These are phyloP conservation scores for Parotia lawesii DNA, from an alignment of 2,113 vertebrate genomes.

Conservation along the genomic window DNA sequence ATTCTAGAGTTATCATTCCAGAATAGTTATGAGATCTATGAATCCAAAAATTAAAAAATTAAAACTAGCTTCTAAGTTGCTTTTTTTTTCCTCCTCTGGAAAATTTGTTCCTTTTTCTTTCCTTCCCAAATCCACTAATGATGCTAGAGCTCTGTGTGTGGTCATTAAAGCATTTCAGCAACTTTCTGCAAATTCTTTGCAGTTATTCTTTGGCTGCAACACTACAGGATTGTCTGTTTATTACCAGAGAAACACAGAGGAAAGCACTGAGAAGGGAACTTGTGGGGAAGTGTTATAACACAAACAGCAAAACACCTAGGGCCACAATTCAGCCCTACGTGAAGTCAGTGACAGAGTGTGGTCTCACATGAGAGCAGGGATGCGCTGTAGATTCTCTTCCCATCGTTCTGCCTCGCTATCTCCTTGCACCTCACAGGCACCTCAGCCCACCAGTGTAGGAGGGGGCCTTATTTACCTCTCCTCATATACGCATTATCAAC, in stretches of 20 bases:
- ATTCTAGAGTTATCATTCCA: not conserved
- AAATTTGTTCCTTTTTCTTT: not conserved
- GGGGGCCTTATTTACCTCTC: not conserved
- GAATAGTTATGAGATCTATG: not conserved
- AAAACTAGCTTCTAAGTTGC: not conserved
- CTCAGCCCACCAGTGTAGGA: not conserved
- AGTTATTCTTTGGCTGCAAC: not conserved
- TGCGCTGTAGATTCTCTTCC: not conserved
- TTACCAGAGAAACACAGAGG: not conserved
- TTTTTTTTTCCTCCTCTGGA: not conserved
- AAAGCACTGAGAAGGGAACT: not conserved
- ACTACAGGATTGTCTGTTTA: not conserved
- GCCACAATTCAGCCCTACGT: not conserved
- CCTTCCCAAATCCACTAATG: not conserved
- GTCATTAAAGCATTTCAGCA: constrained; percentile 23
- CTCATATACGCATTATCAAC: not conserved
- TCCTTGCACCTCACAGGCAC: not conserved
- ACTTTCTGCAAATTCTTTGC: not conserved
- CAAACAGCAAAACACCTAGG: not conserved
- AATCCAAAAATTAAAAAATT: not conserved
- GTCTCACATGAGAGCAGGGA: not conserved
- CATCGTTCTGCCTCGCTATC: rapidly evolving
- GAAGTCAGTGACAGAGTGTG: not conserved
- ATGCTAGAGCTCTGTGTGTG: constrained; percentile 14
- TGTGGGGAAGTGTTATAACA: not conserved